Percentiles rank a stretch among this genome's conserved stretches.
phyloP scores from a whole-genome alignment of 2,888 invertebrate genomes.

The Tetropium fuscum region DNA sequence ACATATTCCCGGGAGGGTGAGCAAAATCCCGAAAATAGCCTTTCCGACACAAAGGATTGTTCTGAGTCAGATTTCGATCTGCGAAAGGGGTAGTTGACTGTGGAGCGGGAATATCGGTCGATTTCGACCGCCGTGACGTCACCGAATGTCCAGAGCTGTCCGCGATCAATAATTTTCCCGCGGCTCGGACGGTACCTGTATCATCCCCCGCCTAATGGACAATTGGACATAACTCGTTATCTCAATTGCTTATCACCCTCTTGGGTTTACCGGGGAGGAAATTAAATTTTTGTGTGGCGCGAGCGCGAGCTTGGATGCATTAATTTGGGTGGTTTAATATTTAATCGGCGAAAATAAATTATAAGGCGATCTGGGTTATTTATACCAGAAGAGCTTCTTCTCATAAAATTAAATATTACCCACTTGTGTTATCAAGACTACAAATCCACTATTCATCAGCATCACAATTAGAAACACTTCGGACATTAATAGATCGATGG shows the following conservation, averaged over 20 bases:
- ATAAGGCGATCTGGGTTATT: no score
- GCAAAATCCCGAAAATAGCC: conserved; percentile 10
- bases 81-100: conserved; percentile 44
- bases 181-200: conserved; percentile 24
- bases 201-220: conserved; percentile 41
- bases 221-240: conserved; percentile 41
- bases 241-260: conserved; percentile 31
- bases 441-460: no score
- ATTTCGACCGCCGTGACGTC: conserved; percentile 64
- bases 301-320: no score
- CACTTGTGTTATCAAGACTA: no score
- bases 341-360: no score
- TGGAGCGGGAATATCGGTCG: conserved; percentile 52
- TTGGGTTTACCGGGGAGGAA: conserved; percentile 25
- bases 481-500: no score
- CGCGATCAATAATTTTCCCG: conserved; percentile 64
- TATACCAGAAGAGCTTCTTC: no score
- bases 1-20: conserved; percentile 9
- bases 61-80: conserved; percentile 46
- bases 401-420: no score
- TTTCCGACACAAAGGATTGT: conserved; percentile 31
- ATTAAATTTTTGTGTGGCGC: conserved; percentile 30
- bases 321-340: neutral
- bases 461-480: no score
- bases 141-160: conserved; percentile 59